Conservation (phyloP, 2,888 invertebrate genomes). For the Masnerella sp. region DNA sequence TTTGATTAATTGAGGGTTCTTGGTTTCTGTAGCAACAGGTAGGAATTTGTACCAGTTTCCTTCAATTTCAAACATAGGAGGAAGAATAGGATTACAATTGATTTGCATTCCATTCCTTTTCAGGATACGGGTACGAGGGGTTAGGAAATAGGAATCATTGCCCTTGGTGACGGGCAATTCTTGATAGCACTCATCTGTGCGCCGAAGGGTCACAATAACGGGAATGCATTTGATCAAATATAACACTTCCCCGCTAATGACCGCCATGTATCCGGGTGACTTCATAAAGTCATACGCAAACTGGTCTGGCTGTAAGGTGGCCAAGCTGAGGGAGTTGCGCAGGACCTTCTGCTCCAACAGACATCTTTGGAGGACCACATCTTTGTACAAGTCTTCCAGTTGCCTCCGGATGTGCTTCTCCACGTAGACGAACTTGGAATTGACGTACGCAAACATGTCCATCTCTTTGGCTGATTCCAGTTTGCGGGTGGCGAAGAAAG, state of each 20-base stretch:
- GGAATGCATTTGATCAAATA: neutral
- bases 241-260: neutral
- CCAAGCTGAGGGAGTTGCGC: neutral
- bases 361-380: neutral
- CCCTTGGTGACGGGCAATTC: neutral
- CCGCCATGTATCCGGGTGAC: neutral
- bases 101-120: slow-evolving; percentile 39
- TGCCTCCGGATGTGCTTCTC: neutral
- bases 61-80: slow-evolving; percentile 53
- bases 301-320: neutral
- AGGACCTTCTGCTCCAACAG: neutral
- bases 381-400: neutral
- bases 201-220: neutral
- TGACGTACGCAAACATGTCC: slow-evolving; percentile 1
- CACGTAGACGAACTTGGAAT: slow-evolving; percentile 2
- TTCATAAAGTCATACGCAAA: slow-evolving; percentile 6
- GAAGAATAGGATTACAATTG: slow-evolving; percentile 53
- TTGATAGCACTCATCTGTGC: neutral
- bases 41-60: slow-evolving; percentile 1
- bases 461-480: neutral
- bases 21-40: slow-evolving; percentile 3
- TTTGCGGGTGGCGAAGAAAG: neutral
- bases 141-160: neutral
- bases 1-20: neutral
- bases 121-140: neutral